Conservation (phyloP, 2,888 invertebrate genomes). For the Cryptus viduatorius region DNA sequence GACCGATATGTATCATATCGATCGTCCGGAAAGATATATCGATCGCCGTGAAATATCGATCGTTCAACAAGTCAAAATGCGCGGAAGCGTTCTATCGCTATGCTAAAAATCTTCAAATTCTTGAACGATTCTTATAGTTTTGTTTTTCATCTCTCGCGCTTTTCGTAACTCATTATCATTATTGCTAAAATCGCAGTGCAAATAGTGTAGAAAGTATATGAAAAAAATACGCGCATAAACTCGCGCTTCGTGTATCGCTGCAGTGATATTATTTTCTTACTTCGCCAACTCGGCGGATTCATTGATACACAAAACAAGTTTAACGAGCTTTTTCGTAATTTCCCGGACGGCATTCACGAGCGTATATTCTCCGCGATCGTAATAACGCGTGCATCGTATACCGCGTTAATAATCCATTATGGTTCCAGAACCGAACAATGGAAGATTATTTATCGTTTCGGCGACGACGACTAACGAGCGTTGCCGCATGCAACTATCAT, state of each 20-base stretch:
- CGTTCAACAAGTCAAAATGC: no score
- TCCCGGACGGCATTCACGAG: slow-evolving; percentile 16
- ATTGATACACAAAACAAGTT: slow-evolving; percentile 45
- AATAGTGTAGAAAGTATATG: neutral
- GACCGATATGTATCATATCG: neutral
- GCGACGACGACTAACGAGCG: slow-evolving; percentile 12
- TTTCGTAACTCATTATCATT: neutral
- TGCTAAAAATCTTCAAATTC: neutral
- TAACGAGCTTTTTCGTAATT: slow-evolving; percentile 65
- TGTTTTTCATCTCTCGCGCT: neutral
- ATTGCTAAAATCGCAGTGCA: neutral
- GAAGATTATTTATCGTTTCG: slow-evolving; percentile 17
- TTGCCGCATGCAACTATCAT: neutral
- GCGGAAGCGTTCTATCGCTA: neutral
- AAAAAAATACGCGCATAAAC: neutral
- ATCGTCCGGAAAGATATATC: neutral
- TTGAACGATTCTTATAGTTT: neutral
- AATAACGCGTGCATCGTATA: slow-evolving; percentile 5
- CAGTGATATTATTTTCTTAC: slow-evolving; percentile 59
- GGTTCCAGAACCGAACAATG: slow-evolving; percentile 19
- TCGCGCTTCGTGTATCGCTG: neutral
- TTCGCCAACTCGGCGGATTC: slow-evolving; percentile 45
- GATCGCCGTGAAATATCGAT: neutral
- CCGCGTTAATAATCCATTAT: slow-evolving; percentile 59
- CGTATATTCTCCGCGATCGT: slow-evolving; percentile 20